Evolutionary conservation across 2,113 vertebrate genomes (phyloP).

Genomic region (Campylomormyrus tamandua): DNA sequence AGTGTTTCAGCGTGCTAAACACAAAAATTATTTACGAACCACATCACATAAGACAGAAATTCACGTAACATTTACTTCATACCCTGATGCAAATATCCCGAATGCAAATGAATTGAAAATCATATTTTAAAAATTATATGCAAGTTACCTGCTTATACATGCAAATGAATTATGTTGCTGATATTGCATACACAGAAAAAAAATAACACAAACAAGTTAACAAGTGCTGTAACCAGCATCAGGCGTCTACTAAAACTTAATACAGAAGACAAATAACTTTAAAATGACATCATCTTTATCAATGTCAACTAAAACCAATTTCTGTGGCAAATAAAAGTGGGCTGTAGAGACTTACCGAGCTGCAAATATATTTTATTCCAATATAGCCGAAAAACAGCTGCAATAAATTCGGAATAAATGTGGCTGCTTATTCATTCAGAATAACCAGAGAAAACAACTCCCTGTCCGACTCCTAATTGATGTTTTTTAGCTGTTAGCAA

Average conservation of each 20-base stretch:
- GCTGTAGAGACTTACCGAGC: slow-evolving; percentile 43
- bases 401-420: slow-evolving; percentile 44
- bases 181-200: neutral
- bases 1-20: neutral
- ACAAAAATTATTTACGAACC: neutral
- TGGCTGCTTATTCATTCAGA: slow-evolving; percentile 9
- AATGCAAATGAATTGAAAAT: neutral
- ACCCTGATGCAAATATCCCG: neutral
- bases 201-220: neutral
- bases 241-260: neutral
- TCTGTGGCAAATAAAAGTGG: neutral
- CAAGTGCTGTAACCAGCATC: slow-evolving; percentile 8
- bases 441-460: slow-evolving; percentile 33
- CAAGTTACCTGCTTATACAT: neutral
- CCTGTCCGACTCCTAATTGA: slow-evolving; percentile 44
- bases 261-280: neutral
- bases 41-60: neutral
- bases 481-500: slow-evolving; percentile 56
- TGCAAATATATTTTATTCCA: slow-evolving; percentile 48
- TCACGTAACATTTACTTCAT: neutral
- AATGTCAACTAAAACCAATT: neutral
- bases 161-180: neutral
- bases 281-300: neutral
- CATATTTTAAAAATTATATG: neutral
- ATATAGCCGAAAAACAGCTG: slow-evolving; percentile 44